These are phyloP conservation scores for Phortica variegata DNA, from an alignment of 1,140 invertebrate genomes.

Conservation along the genomic window DNA sequence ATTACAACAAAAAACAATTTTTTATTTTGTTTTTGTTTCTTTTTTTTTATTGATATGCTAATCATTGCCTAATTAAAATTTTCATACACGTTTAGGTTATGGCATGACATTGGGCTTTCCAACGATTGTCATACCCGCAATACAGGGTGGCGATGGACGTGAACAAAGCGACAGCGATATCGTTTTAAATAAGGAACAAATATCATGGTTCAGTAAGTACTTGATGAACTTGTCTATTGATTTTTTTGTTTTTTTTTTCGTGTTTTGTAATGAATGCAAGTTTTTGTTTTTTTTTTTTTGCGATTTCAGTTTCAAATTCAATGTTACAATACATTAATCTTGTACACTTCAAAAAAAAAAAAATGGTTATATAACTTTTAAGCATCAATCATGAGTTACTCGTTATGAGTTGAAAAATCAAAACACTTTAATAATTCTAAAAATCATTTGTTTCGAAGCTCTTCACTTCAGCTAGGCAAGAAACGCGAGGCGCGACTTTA, in stretches of 20 bases:
- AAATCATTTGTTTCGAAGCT: no score
- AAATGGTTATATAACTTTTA: not conserved
- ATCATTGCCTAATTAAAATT: not conserved
- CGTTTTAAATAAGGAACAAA: slow-evolving; percentile 63
- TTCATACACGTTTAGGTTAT: slow-evolving; percentile 59
- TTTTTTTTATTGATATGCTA: not conserved
- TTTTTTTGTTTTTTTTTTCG: no score
- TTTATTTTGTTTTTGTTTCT: not conserved
- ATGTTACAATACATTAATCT: no score
- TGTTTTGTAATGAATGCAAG: no score
- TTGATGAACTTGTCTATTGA: not conserved
- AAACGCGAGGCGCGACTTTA: no score
- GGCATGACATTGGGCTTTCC: slow-evolving; percentile 76
- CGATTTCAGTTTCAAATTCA: no score
- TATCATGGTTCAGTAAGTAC: slow-evolving; percentile 76
- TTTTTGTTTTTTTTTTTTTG: no score
- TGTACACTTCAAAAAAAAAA: no score
- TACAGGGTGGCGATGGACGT: slow-evolving; percentile 60
- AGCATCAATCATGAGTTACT: not conserved
- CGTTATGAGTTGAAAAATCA: no score
- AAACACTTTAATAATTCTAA: no score
- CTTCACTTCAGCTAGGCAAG: no score
- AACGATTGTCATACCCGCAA: slow-evolving; percentile 73
- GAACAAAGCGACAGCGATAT: slow-evolving; percentile 57
- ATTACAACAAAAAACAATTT: slow-evolving; percentile 1